Conservation (phyloP, 2,113 vertebrate species). For the Alaudala cheleensis region DNA sequence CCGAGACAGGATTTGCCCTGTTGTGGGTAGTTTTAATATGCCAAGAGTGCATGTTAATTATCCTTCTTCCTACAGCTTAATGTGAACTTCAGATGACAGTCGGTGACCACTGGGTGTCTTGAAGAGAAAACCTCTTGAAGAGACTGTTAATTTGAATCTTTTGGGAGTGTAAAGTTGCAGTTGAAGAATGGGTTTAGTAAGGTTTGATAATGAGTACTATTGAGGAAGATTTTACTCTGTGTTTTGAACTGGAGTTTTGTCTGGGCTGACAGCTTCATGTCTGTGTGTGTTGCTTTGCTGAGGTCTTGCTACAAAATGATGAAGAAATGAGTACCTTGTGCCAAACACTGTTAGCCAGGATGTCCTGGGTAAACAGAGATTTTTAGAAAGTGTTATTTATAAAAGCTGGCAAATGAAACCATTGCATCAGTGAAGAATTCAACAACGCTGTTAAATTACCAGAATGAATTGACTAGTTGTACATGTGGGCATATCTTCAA, state of each 20-base stretch:
- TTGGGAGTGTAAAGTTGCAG: neutral
- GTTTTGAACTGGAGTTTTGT: neutral
- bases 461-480: constrained; percentile 60
- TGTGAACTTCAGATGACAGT: neutral
- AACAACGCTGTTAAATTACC: constrained; percentile 33
- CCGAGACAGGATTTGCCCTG: neutral
- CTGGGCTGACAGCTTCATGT: constrained; percentile 15
- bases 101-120: neutral
- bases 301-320: constrained; percentile 39
- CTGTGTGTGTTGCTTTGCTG: constrained; percentile 17
- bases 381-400: constrained; percentile 70
- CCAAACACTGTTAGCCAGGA: constrained; percentile 62
- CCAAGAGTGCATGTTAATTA: neutral
- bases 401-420: constrained; percentile 53
- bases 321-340: neutral
- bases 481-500: constrained; percentile 63
- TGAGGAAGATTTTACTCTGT: neutral
- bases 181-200: neutral
- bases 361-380: constrained; percentile 60
- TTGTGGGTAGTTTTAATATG: neutral
- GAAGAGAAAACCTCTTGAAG: neutral
- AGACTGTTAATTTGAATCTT: neutral
- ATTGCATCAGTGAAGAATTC: constrained; percentile 64
- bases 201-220: neutral
- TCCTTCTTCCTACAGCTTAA: neutral